These are phyloP conservation scores for Globodera rostochiensis DNA, from an alignment of 1,140 invertebrate species.

Conservation along the genomic window DNA sequence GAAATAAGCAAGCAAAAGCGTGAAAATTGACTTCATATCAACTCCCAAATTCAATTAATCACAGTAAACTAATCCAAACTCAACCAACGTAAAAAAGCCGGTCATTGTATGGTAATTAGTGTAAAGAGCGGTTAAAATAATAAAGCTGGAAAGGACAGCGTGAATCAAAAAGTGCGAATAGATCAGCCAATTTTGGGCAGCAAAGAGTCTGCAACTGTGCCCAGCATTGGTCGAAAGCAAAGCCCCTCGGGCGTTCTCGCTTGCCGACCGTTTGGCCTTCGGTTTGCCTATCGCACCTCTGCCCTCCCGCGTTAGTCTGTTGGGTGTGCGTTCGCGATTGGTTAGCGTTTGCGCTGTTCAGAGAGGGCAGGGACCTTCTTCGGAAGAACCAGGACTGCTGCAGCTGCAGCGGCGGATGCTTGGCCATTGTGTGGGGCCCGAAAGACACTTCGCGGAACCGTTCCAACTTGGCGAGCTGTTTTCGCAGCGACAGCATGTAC, in stretches of 20 bases:
- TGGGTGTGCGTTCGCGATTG: slow-evolving; percentile 46
- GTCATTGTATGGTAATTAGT: background rate
- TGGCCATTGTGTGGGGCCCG: slow-evolving; percentile 59
- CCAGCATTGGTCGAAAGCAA: slow-evolving; percentile 19
- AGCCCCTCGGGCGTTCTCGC: slow-evolving; percentile 4
- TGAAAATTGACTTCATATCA: background rate
- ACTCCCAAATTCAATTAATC: no score
- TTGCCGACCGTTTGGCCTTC: background rate
- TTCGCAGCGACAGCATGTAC: slow-evolving; percentile 59
- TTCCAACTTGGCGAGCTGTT: slow-evolving; percentile 59
- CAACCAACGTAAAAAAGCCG: background rate
- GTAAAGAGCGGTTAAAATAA: background rate
- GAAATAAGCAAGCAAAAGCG: slow-evolving; percentile 23
- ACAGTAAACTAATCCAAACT: no score
- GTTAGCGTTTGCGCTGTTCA: slow-evolving; percentile 46
- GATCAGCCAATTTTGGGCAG: background rate
- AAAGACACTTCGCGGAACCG: slow-evolving; percentile 61
- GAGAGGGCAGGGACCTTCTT: slow-evolving; percentile 60
- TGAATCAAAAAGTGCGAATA: background rate
- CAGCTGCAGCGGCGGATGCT: slow-evolving; percentile 49
- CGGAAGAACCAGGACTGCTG: slow-evolving; percentile 62
- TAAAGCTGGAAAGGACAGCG: slow-evolving; percentile 6
- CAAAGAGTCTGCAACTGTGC: background rate
- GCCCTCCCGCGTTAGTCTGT: slow-evolving; percentile 43
- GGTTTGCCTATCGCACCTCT: slow-evolving; percentile 8